Evolutionary conservation across 2,113 vertebrate genomes (phyloP), one percentile per base, ranked within the genome.

Genomic region (Amphiprion ocellaris): DNA sequence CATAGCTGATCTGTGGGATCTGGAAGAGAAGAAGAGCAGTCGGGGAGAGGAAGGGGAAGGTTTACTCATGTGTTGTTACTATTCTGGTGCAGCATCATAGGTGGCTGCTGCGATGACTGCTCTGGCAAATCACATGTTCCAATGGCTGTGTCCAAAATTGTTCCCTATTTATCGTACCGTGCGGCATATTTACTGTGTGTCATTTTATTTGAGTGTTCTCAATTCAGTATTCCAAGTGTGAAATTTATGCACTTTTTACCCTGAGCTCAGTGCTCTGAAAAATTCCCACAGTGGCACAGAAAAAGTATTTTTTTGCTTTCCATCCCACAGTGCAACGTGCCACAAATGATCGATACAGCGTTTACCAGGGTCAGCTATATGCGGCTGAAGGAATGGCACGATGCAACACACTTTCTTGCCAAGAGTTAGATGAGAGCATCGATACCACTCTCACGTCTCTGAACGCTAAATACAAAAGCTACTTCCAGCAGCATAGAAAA

Each of bases 1-100:
- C 97, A 21, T 99, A 99, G 93, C 98, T 99, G 89, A 99, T 98
- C 95, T 99, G 98, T 2, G 98, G 98, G 88, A 99, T 99, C 98
- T 99, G 21, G 90, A 74, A 52, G 65, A 83, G 52, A 64, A 77
- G 19, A 61, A 64, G 15, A 16, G 21, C 10, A 17, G 49, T 52
- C 6, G 23, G 12, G 44, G 47, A 74, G 28, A 52, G 15, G 15
- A 62, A 50, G 39, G 12, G 55, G 0, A 53, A 71, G 0, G 2
- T 63, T 85, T 53, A 76, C 10, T 82, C 21, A 11, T 50, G 21
- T 75, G 70, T 39, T 72, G 61, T 26, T 68, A 24, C 37, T 68
- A 71, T 71, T 79, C 46, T 72, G 65, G 44, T 63, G 46, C 79
- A 82, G 58, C 21, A 53, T 79, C 55, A 37, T 15, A 63, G 39